Percentiles rank a stretch among this genome's conserved stretches.
These are phyloP conservation scores for Gadopsis bispinosus DNA, from an alignment of 2,797 vertebrate species.

Conservation along the genomic window DNA sequence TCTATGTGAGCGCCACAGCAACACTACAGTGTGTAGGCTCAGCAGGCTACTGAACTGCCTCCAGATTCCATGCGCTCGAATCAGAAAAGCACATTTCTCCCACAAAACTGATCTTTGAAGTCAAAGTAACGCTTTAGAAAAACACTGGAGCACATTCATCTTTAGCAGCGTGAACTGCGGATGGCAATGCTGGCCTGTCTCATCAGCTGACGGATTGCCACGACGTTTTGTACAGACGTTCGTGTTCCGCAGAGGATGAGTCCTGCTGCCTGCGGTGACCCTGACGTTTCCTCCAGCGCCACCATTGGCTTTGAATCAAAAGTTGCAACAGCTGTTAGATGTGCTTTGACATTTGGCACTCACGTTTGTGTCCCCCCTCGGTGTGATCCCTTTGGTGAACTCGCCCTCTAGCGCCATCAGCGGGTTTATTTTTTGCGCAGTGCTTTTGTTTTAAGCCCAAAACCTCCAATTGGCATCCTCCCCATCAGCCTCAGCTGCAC, in stretches of 20 bases:
- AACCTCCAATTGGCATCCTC: neutral
- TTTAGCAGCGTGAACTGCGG: neutral
- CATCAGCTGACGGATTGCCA: neutral
- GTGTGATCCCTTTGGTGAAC: neutral
- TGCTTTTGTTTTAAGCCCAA: neutral
- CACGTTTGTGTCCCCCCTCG: neutral
- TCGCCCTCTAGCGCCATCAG: neutral
- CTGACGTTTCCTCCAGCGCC: neutral
- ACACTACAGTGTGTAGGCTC: neutral
- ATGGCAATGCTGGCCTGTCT: neutral
- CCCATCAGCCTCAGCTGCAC: neutral
- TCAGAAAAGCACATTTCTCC: neutral
- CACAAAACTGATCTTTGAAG: slow-evolving; percentile 1
- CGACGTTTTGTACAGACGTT: neutral
- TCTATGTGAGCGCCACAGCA: slow-evolving; percentile 6
- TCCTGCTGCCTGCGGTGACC: neutral
- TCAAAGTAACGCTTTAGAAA: neutral
- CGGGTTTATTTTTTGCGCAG: neutral
- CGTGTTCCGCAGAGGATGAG: neutral
- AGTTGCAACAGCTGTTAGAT: neutral
- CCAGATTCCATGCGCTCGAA: neutral
- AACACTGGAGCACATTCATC: neutral
- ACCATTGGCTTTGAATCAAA: neutral
- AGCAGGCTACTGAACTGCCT: slow-evolving; percentile 6
- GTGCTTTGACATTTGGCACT: neutral